Base-by-base conservation (phyloP, 2,113 vertebrate genomes). In the Hystrix cristata region DNA sequence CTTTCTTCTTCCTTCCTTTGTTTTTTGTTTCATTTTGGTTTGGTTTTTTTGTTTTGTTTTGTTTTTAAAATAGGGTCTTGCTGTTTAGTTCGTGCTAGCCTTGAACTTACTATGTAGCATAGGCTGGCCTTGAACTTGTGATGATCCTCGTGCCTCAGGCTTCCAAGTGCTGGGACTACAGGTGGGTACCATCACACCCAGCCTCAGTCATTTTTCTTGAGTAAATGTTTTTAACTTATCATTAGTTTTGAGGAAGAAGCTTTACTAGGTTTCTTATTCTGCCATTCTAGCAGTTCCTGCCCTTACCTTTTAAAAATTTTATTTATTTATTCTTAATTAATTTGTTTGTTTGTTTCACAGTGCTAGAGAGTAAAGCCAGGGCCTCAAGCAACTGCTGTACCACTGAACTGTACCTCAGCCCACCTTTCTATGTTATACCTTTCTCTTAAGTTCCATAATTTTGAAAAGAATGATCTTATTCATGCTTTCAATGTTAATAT, bases 401-500 rank as follows among this genome's bases (percentile, higher is more conserved):
- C 48, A 53, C 8, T 29, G 27, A 78, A 15, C 46, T 43, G 11
- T 43, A 72, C 19, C 69, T 3, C 7, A 7, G 6, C 29, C 9
- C 27, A 12, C 3, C 14, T 71, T 80, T 71, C 74, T 71, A 53
- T 16, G 11, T 48, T 78, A 53, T 51, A 53, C 25, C 46, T 91
- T 78, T 85, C 53, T 60, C 69, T 80, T 79, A 69, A 74, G 1
- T 72, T 95, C 57, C 55, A 46, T 87, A 64, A 64, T 87, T 87
- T 91, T 19, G 55, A 81, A 46, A 87, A 11, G 59, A 51, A 65
- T 62, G 11, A 13, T 86, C 10, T 91, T 72, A 55, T 7, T 90
- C 53, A 27, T 43, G 57, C 34, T 81, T 83, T 90, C 90, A 71
- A 53, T 90, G 43, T 93, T 90, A 79, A 85, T 46, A 62, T 90